Evolutionary conservation across 1,140 invertebrate species (phyloP).

Genomic region (Battus philenor): DNA sequence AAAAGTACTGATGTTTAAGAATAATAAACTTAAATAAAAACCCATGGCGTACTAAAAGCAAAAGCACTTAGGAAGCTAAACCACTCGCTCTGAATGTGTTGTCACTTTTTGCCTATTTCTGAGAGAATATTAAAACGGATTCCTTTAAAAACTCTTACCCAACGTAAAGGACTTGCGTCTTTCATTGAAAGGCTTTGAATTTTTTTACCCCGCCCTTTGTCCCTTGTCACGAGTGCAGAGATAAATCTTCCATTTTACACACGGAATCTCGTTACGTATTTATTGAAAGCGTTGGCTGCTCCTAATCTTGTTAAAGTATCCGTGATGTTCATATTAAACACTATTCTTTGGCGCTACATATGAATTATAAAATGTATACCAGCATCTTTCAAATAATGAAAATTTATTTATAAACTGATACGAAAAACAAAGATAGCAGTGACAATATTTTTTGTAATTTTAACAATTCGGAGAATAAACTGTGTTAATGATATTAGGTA

Average conservation of each 20-base stretch:
- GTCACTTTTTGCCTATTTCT: conserved; percentile 17
- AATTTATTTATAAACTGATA: too few relatives aligned
- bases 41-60: not conserved
- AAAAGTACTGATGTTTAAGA: too few relatives aligned
- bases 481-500: too few relatives aligned
- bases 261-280: conserved; percentile 33
- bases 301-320: conserved; percentile 22
- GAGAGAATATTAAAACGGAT: conserved; percentile 19
- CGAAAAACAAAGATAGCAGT: too few relatives aligned
- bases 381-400: too few relatives aligned
- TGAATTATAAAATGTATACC: too few relatives aligned
- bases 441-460: too few relatives aligned
- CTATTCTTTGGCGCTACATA: too few relatives aligned
- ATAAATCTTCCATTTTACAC: conserved; percentile 42
- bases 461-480: too few relatives aligned
- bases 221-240: conserved; percentile 21
- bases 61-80: not conserved
- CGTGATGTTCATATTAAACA: conserved; percentile 17
- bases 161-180: conserved; percentile 16
- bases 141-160: conserved; percentile 15
- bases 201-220: conserved; percentile 19
- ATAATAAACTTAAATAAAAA: too few relatives aligned
- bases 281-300: conserved; percentile 29
- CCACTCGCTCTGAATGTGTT: conserved; percentile 1
- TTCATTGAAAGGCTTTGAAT: conserved; percentile 22